Evolutionary conservation across 2,797 vertebrate genomes (phyloP).

Genomic region (Macropus fuliginosus): DNA sequence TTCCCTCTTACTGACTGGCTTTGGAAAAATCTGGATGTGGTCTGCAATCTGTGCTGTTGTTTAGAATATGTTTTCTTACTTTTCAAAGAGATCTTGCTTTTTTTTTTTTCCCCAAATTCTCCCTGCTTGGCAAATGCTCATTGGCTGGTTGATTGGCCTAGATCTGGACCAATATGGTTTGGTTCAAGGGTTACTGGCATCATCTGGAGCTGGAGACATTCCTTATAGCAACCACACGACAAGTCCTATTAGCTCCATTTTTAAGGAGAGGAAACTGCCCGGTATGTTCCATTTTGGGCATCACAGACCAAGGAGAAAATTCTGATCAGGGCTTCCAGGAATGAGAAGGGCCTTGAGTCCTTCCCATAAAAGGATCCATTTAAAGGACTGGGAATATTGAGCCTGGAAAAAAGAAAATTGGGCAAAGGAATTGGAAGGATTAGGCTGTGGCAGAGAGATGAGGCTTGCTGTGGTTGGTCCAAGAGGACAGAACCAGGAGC

Average conservation of each 20-base stretch:
- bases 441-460: background rate
- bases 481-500: background rate
- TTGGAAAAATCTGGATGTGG: background rate
- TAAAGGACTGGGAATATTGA: background rate
- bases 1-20: background rate
- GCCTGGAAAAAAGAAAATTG: background rate
- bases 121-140: background rate
- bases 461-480: too few species aligned
- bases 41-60: background rate
- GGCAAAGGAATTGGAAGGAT: background rate
- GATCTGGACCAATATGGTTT: background rate
- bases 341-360: background rate
- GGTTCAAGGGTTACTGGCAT: background rate
- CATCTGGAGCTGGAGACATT: background rate
- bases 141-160: background rate
- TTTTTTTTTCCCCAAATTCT: background rate
- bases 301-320: background rate
- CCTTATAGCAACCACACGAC: background rate
- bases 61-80: background rate
- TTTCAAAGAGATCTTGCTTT: background rate
- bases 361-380: background rate
- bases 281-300: background rate
- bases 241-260: background rate
- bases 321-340: background rate
- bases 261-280: background rate